Percentiles rank a stretch among this genome's conserved stretches.
phyloP scores from a whole-genome alignment of 2,113 vertebrate genomes.

The Jaculus jaculus region DNA sequence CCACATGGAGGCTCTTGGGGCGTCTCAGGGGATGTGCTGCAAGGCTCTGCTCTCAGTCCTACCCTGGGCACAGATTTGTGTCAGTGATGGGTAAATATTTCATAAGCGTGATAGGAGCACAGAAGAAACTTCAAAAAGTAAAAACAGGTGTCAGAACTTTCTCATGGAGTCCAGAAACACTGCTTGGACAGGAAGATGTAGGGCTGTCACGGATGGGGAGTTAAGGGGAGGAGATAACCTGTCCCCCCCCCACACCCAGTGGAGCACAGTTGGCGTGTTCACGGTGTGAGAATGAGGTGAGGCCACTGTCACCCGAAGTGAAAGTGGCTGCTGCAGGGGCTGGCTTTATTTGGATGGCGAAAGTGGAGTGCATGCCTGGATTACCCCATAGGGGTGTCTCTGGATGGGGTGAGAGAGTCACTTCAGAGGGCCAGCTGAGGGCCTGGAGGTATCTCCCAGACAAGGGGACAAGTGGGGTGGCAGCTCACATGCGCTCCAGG shows the following conservation, averaged over 20 bases:
- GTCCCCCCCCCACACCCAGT: too few species aligned
- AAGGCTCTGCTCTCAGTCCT: neutral
- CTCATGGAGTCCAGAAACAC: neutral
- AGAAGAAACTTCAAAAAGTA: neutral
- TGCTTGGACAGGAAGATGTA: rapidly evolving
- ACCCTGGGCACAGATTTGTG: neutral
- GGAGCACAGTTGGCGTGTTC: too few species aligned
- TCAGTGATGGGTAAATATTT: neutral
- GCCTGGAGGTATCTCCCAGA: neutral
- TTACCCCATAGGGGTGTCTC: rapidly evolving
- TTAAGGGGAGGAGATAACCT: rapidly evolving
- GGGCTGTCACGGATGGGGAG: neutral
- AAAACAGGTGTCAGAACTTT: neutral
- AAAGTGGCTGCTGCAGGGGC: rapidly evolving
- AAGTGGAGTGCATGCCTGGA: rapidly evolving
- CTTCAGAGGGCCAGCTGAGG: too few species aligned
- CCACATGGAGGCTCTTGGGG: rapidly evolving
- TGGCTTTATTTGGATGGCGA: rapidly evolving
- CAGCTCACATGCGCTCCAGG: rapidly evolving
- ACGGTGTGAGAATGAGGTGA: rapidly evolving
- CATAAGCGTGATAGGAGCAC: too few species aligned
- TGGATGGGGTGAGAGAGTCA: too few species aligned
- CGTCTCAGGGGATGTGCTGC: rapidly evolving
- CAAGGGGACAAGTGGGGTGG: neutral
- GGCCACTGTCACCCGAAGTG: rapidly evolving